These are phyloP conservation scores for Antheraea assamensis DNA, from an alignment of 2,888 invertebrate genomes.

Conservation along the genomic window DNA sequence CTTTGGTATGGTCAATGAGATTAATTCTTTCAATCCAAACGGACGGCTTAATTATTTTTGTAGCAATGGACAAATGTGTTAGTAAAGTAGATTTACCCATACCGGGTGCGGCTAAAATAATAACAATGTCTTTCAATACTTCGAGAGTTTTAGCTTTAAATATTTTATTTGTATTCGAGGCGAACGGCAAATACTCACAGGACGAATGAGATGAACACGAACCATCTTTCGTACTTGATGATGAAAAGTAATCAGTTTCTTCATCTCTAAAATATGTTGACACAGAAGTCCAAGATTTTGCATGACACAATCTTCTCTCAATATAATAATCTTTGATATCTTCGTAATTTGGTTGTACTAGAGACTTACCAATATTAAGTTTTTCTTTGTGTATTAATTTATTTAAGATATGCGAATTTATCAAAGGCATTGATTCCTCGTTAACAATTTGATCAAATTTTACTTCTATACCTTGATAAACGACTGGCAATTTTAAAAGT, in stretches of 20 bases:
- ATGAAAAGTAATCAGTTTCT: not conserved
- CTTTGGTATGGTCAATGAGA: conserved; percentile 20
- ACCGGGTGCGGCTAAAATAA: conserved; percentile 22
- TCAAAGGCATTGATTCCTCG: conserved; percentile 12
- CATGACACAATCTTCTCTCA: not conserved
- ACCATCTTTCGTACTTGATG: not conserved
- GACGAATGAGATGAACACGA: conserved; percentile 3
- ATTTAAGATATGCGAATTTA: conserved; percentile 17
- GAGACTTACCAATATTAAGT: conserved; percentile 17
- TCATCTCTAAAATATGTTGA: not conserved
- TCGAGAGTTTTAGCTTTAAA: not conserved
- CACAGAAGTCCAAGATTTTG: not conserved
- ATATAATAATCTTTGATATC: conserved; percentile 23
- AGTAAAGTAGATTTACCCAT: conserved; percentile 26
- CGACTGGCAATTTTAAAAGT: conserved; percentile 11
- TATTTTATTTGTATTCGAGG: not conserved
- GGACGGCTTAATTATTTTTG: conserved; percentile 19
- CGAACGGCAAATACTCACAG: not conserved
- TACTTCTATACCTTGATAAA: conserved; percentile 22
- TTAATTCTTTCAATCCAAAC: conserved; percentile 25
- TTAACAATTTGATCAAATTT: conserved; percentile 15
- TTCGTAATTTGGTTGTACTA: conserved; percentile 13
- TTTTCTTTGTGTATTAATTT: conserved; percentile 19
- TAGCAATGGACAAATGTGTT: conserved; percentile 23
- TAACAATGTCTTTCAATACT: conserved; percentile 9